Base-by-base conservation (phyloP, 2,888 invertebrate genomes). In the Liopterus haemorrhoidalis region DNA sequence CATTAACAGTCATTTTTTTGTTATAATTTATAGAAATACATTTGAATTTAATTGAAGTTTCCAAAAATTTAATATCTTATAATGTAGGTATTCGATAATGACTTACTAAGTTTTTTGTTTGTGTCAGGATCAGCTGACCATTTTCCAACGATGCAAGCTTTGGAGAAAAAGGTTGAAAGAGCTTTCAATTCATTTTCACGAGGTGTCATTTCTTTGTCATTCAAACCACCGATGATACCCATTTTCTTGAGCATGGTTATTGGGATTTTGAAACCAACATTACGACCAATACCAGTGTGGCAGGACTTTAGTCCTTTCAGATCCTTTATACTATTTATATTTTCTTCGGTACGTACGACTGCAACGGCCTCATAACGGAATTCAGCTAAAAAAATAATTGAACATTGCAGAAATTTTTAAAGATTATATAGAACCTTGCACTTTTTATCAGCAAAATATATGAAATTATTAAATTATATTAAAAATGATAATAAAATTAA, bases 261-360 rank as follows among this genome's bases (percentile, higher is more conserved):
- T 1, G 85, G 85, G 42, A 85, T 82, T 74, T 89, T 85, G 71
- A 90, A 93, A 15, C 92, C 92, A 5, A 90, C 90, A 59, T 90
- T 90, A 50, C 88, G 78, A 41, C 89, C 88, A 48, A 89, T 81
- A 8, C 88, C 88, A 2, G 91, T 88, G 62, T 91, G 90, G 58
- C 92, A 93, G 1, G 90, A 88, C 57, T 81, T 85, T 36, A 84
- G 74, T 0, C 87, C 86, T 51, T 76, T 76, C 41, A 93, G 69
- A 40, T 81, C 81, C 53, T 79, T 74, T 41, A 88, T 67, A 42
- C 71, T 77, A 54, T 74, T 74, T 46, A 89, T 77, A 2, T 79
- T 69, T n/a, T 85, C 70, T 51, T 82, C 77, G 58, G 86, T 86
- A 64, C 83, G 82, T 0, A 90, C 75, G 16, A 90, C 79, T 21